phyloP scores from a whole-genome alignment of 1,140 invertebrate genomes.

The Pentalonia nigronervosa region DNA sequence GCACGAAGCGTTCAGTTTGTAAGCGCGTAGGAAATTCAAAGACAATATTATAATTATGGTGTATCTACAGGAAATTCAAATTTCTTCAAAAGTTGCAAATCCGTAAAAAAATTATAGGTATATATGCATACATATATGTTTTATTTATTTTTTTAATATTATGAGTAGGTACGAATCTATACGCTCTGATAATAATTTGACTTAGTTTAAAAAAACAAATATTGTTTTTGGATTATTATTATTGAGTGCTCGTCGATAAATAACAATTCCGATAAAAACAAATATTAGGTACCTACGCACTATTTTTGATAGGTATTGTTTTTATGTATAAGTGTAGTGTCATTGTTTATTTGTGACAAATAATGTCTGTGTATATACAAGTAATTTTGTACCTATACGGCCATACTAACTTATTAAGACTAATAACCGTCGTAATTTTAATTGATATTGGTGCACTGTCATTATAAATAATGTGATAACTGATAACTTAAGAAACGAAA shows the following conservation, averaged over 20 bases:
- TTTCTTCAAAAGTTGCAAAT: background rate
- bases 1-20: background rate
- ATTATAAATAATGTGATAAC: background rate
- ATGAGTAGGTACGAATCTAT: background rate
- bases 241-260: background rate
- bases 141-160: background rate
- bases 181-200: background rate
- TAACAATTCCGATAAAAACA: background rate
- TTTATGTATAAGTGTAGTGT: too few species aligned
- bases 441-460: background rate
- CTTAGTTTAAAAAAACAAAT: background rate
- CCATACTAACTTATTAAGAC: background rate
- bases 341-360: background rate
- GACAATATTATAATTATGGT: background rate
- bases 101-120: background rate
- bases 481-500: too few species aligned
- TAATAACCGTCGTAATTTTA: background rate
- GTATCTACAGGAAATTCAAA: background rate
- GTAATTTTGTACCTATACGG: background rate
- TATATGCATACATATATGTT: background rate
- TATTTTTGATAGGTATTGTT: too few species aligned
- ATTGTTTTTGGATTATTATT: background rate
- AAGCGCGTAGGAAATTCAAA: background rate
- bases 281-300: background rate
- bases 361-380: background rate